A percentile compares a stretch with the other conserved stretches of the same genome.
Evolutionary conservation across 1,140 invertebrate genomes (phyloP).

Genomic region (Dendrolimus kikuchii): DNA sequence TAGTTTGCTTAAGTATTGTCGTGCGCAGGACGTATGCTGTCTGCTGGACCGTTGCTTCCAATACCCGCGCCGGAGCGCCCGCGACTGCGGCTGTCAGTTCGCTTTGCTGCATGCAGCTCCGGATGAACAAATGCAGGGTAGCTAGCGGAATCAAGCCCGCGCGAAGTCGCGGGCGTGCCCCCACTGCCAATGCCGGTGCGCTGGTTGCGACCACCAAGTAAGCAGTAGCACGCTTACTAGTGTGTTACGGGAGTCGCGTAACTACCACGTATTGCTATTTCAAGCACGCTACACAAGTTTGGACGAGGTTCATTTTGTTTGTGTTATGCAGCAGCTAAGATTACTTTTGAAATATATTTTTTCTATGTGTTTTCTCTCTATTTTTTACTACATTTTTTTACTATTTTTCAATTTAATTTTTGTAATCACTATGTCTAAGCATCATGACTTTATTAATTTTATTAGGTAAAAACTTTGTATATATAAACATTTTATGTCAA

Average conservation of each 20-base stretch:
- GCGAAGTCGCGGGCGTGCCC: slow-evolving; percentile 52
- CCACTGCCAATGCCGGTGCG: slow-evolving; percentile 55
- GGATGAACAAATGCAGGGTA: slow-evolving; percentile 70
- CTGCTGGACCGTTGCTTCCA: slow-evolving; percentile 89
- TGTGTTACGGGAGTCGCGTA: slow-evolving; percentile 34
- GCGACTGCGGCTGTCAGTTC: slow-evolving; percentile 90
- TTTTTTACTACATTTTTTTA: too few species aligned
- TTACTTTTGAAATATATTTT: too few species aligned
- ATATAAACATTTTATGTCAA: too few species aligned
- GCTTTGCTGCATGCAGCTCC: slow-evolving; percentile 87
- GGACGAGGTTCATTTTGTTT: slow-evolving; percentile 11
- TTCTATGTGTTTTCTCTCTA: too few species aligned
- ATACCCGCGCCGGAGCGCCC: slow-evolving; percentile 82
- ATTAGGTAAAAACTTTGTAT: too few species aligned
- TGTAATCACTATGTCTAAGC: too few species aligned
- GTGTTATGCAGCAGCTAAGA: too few species aligned
- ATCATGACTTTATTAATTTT: too few species aligned
- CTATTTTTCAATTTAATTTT: too few species aligned
- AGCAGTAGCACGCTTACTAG: slow-evolving; percentile 59
- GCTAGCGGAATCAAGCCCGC: slow-evolving; percentile 67
- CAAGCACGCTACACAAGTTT: slow-evolving; percentile 27
- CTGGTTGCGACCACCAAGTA: slow-evolving; percentile 65
- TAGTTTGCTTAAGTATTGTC: slow-evolving; percentile 45
- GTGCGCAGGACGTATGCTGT: slow-evolving; percentile 81
- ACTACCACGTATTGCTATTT: slow-evolving; percentile 27